Base-by-base conservation (phyloP, 2,888 invertebrate species). In the Aphodius sticticus region DNA sequence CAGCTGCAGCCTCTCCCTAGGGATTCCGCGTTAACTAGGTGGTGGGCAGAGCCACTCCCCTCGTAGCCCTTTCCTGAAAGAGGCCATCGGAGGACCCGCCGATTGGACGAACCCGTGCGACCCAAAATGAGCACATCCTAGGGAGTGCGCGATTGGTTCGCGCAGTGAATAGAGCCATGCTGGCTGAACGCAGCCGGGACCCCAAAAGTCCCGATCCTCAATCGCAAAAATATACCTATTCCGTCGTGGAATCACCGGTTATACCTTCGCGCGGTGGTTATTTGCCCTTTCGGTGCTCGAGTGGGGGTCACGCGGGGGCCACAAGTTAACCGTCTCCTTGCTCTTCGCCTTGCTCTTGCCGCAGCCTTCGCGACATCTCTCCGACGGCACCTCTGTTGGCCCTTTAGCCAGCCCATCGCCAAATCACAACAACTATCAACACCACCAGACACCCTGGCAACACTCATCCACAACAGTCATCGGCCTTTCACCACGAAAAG, bases 201-300 rank as follows among this genome's bases (percentile, higher is more conserved):
- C 82, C 82, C 83, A 79, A 82, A 53, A 53, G 53, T 53, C 53
- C 9, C 53, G 82, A 84, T 82, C 74, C 36, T 74, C 74, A 87
- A 87, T 88, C 87, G 87, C 87, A 87, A 86, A 87, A 88, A 88
- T 88, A 87, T 78, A 84, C 86, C 83, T 83, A 81, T 83, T 83
- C 82, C 82, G 80, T 78, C 79, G 82, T 80, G 81, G 83, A 80
- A 84, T 84, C 81, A 83, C 83, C 82, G 79, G 81, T 53, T 79
- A 82, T 75, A 72, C 79, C 72, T 71, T 74, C 79, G 78, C 78
- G 76, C 82, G 82, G 80, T 77, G 82, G 84, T 85, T 85, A 84
- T 84, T 87, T 87, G 88, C 87, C 87, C 88, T 87, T 88, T 88
- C 87, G 79, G 84, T 84, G 84, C 85, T 84, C 86, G 84, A 86